Evolutionary conservation across 2,113 vertebrate species (phyloP), one percentile per base, ranked within the genome.

Genomic region (Typhlomys cinereus): DNA sequence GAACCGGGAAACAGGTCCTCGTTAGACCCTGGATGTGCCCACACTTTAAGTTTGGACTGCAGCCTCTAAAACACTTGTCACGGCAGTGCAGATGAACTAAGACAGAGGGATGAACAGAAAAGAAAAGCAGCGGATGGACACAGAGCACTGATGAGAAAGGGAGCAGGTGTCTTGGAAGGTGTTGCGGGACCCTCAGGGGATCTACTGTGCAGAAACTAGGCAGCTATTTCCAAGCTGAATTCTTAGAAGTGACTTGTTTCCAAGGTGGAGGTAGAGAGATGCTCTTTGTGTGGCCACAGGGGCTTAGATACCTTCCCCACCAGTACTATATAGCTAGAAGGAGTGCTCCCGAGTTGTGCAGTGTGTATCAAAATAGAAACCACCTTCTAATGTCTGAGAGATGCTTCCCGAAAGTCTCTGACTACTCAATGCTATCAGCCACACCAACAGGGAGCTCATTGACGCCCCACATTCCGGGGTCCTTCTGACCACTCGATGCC

Each of bases 361-460:
- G 36, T 92, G 9, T 66, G 74, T 57, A 91, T 21, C 59, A 93
- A 95, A 89, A 91, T 2, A 84, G 29, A 71, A 89, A 75, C 62
- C 74, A 90, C 54, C 87, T 93, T 64, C 66, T 78, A 36, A 39
- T n/a, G 66, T 67, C 34, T 67, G 39, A 27, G 89, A 46, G 41
- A 82, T 94, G 52, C 41, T 93, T 59, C 71, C 79, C 70, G 20
- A 69, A 95, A 94, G 96, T 88, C 20, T 73, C 59, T 92, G 89
- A 82, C 10, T 50, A 71, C 29, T 10, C 36, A 86, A 70, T 89
- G 79, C 15, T 34, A 11, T 90, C 92, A 70, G 84, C 87, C 97
- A 95, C 87, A 88, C 94, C 84, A 94, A 29, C 54, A 94, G 27
- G 7, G 39, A 95, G 70, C 52, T 90, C 95, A 75, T 75, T 95